phyloP scores from a whole-genome alignment of 2,888 invertebrate genomes.

The Tiphia femorata region DNA sequence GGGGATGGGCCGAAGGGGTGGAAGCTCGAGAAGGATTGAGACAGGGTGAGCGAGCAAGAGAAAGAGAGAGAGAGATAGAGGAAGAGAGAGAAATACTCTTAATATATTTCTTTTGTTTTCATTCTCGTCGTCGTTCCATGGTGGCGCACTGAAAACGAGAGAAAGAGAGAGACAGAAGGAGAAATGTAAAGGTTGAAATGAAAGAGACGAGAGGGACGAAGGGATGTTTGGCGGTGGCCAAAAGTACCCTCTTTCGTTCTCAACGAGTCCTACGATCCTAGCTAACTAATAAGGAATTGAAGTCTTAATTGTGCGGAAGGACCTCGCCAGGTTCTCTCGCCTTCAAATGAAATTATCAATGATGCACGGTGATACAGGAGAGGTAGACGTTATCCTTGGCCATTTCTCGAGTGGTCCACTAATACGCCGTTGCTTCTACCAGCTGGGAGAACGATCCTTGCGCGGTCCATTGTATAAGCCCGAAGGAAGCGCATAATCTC shows the following conservation, averaged over 20 bases:
- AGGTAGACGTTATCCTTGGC: too few relatives aligned
- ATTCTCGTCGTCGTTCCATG: slow-evolving; percentile 25
- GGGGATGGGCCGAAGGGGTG: not conserved
- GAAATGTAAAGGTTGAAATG: slow-evolving; percentile 18
- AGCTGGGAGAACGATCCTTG: too few relatives aligned
- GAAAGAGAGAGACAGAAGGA: too few relatives aligned
- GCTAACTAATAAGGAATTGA: not conserved
- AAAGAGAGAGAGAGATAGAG: slow-evolving; percentile 6
- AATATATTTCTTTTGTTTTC: slow-evolving; percentile 39
- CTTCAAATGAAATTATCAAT: not conserved
- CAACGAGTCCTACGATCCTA: not conserved
- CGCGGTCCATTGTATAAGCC: too few relatives aligned
- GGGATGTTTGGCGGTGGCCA: not conserved
- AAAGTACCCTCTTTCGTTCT: not conserved
- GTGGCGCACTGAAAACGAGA: slow-evolving; percentile 31
- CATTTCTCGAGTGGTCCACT: too few relatives aligned
- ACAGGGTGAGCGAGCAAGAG: slow-evolving; percentile 11
- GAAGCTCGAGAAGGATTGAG: slow-evolving; percentile 13
- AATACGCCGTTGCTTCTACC: too few relatives aligned
- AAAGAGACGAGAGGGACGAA: not conserved
- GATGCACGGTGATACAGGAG: too few relatives aligned
- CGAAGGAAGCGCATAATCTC: too few relatives aligned
- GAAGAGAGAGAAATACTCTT: slow-evolving; percentile 26
- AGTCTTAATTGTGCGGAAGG: not conserved
- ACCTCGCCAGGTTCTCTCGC: not conserved